Evolutionary conservation across 2,797 vertebrate species (phyloP), one percentile per base, ranked within the genome.

Genomic region (Pseudomugil gertrudae): DNA sequence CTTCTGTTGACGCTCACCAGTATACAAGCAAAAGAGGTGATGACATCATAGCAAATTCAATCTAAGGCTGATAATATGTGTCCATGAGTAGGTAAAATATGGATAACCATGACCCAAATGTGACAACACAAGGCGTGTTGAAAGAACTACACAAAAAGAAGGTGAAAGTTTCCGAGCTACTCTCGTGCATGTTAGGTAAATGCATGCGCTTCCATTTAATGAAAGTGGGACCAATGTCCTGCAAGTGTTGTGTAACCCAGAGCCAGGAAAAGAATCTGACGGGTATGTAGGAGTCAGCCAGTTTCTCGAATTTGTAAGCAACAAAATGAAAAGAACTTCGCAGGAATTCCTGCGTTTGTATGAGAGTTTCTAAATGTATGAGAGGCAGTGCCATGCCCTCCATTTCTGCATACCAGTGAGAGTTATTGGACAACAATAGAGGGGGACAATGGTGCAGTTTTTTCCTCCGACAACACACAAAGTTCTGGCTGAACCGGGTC

Each of bases 301-400:
- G 65, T 52, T 51, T 74, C 17, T 50, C 47, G 66, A 72, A 75
- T 66, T 69, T 43, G 32, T 30, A 64, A 53, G 69, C 78, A 75
- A 80, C 82, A 88, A 81, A 79, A 65, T 84, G 71, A 87, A 83
- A 84, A 83, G 77, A 81, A 77, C 66, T 61, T 82, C 29, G 64
- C 89, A 93, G 92, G 93, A 94, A 92, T 93, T 94, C 93, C 92
- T 92, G 91, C 35, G 76, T 93, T 94, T 94, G 92, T 94, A 75
- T 78, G 60, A 9, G 21, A 54, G 78, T 73, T 77, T 86, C 87
- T 90, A 92, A 91, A 92, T 87, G 89, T 91, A 91, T 72, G 81
- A 17, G 76, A 81, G 73, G 65, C 83, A 60, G 30, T 53, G 78
- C 69, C 84, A 84, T 77, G 84, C 84, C 88, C 91, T 88, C 76